Conservation (phyloP, 2,888 invertebrate species). For the Galerucella pusilla region DNA sequence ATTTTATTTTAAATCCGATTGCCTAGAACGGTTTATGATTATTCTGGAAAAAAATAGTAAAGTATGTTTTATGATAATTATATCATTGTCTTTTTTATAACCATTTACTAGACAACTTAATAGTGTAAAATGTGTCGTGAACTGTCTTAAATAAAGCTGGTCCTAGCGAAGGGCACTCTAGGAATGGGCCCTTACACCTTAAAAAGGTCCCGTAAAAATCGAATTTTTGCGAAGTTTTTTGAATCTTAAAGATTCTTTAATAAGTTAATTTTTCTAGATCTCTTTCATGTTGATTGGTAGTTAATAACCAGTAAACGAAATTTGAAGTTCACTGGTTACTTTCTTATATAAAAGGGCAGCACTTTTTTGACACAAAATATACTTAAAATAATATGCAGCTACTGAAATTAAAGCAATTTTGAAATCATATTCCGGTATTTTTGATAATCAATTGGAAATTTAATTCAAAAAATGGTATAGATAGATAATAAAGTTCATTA, state of each 20-base stretch:
- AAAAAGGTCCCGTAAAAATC: slow-evolving; percentile 30
- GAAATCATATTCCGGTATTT: neutral
- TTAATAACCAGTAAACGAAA: slow-evolving; percentile 37
- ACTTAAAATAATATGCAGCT: neutral
- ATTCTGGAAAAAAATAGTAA: neutral
- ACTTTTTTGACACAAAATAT: slow-evolving; percentile 1
- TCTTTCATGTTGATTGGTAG: slow-evolving; percentile 52
- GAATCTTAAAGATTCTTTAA: slow-evolving; percentile 48
- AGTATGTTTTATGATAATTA: no score
- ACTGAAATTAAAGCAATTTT: neutral
- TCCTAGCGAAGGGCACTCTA: neutral
- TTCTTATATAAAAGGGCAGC: neutral
- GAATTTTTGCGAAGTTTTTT: slow-evolving; percentile 45
- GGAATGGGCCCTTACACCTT: slow-evolving; percentile 12
- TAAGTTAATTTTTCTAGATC: slow-evolving; percentile 51
- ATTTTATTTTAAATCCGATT: neutral
- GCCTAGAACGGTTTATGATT: neutral
- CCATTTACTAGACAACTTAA: no score
- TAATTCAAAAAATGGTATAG: no score
- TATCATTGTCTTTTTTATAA: no score
- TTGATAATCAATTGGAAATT: no score
- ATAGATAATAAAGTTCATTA: no score
- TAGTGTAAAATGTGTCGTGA: no score
- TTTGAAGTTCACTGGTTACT: neutral
- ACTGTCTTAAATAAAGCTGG: no score